A percentile compares a stretch with the other conserved stretches of the same genome.
phyloP scores from a whole-genome alignment of 1,140 invertebrate species.

The Sipha flava region DNA sequence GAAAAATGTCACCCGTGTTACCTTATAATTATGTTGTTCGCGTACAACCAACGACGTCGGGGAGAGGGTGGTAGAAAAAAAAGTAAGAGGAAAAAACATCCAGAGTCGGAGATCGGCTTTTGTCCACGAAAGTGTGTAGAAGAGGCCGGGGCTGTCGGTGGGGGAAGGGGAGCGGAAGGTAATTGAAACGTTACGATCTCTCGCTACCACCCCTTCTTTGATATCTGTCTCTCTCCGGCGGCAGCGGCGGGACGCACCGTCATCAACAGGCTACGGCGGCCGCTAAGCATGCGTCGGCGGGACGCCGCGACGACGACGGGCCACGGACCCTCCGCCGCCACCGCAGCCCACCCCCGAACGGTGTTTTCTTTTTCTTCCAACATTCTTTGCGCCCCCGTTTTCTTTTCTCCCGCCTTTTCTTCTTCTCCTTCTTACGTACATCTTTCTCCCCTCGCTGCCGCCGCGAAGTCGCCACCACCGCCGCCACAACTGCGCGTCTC shows the following conservation, averaged over 20 bases:
- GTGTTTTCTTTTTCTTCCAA: slow-evolving; percentile 15
- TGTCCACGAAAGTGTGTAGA: neutral
- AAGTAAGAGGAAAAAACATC: neutral
- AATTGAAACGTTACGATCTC: slow-evolving; percentile 30
- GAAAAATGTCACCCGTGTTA: neutral
- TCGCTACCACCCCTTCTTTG: too few relatives aligned
- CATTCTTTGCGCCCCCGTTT: slow-evolving; percentile 22
- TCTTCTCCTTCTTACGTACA: neutral
- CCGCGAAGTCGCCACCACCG: neutral
- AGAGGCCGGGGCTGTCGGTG: neutral
- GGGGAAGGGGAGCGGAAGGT: neutral
- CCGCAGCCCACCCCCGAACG: neutral
- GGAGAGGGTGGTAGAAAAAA: neutral
- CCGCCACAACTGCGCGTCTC: neutral
- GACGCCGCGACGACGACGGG: neutral
- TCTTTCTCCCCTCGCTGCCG: neutral
- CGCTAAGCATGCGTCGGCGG: slow-evolving; percentile 26
- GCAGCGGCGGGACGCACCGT: neutral
- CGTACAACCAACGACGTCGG: neutral
- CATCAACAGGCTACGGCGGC: slow-evolving; percentile 27
- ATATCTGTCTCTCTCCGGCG: neutral
- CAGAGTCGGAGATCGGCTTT: neutral
- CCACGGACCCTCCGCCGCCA: neutral
- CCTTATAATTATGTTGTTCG: neutral
- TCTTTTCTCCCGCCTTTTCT: slow-evolving; percentile 32